Conservation (phyloP, 2,888 invertebrate genomes). For the Nephrotoma guestfalica region DNA sequence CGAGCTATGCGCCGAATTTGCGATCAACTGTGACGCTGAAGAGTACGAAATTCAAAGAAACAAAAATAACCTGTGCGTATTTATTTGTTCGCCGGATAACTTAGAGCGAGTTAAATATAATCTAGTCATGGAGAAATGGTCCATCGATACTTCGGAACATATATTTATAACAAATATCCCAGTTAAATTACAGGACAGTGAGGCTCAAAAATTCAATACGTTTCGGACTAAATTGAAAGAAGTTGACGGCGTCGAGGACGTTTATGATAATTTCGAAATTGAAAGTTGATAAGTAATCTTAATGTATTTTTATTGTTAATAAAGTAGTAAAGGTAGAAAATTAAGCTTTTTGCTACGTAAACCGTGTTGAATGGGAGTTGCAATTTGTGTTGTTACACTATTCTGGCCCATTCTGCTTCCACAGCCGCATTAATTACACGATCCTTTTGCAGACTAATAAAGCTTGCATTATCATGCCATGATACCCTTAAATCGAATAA, state of each 20-base stretch:
- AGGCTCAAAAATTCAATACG: constrained; percentile 5
- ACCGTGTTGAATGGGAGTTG: too few relatives aligned
- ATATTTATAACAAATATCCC: constrained; percentile 20
- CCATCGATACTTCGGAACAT: constrained; percentile 22
- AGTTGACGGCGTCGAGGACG: constrained; percentile 41
- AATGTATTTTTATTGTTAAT: too few relatives aligned
- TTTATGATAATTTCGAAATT: constrained; percentile 40
- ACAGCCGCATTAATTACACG: too few relatives aligned
- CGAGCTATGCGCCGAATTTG: constrained; percentile 46
- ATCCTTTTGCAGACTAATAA: too few relatives aligned
- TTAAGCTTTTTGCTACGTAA: too few relatives aligned
- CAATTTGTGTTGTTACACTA: too few relatives aligned
- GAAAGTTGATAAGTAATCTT: neutral
- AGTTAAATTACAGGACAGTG: neutral
- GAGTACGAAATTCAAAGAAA: constrained; percentile 41
- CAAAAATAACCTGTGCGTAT: constrained; percentile 10
- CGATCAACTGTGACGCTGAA: constrained; percentile 52
- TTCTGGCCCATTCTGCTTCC: too few relatives aligned
- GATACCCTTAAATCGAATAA: too few relatives aligned
- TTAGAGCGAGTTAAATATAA: constrained; percentile 34
- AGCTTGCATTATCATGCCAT: too few relatives aligned
- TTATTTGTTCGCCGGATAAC: constrained; percentile 33
- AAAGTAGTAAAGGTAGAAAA: too few relatives aligned
- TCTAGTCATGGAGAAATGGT: constrained; percentile 28
- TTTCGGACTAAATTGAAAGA: constrained; percentile 38